Percentiles rank a stretch among this genome's conserved stretches.
These are phyloP conservation scores for Xanthorhoe designata DNA, from an alignment of 2,888 invertebrate genomes.

Conservation along the genomic window DNA sequence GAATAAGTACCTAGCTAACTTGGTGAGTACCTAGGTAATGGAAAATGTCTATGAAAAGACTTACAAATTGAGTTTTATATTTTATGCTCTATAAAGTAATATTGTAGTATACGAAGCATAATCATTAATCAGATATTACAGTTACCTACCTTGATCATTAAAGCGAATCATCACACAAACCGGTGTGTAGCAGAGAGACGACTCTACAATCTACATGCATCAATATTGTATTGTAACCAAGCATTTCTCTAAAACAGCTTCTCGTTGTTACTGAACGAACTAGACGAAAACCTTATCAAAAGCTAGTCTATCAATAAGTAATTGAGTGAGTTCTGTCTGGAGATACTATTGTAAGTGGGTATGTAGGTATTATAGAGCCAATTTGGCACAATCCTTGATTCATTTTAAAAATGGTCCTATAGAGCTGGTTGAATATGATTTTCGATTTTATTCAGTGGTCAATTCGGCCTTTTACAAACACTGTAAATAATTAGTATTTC, in stretches of 20 bases:
- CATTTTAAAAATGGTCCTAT: too few species aligned
- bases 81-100: slow-evolving; percentile 1
- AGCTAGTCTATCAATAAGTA: too few species aligned
- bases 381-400: too few species aligned
- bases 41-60: too few species aligned
- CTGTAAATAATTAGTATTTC: background rate
- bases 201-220: background rate
- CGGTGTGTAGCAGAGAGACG: slow-evolving; percentile 14
- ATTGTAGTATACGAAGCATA: background rate
- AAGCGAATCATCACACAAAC: slow-evolving; percentile 22
- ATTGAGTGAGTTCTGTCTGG: background rate
- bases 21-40: too few species aligned
- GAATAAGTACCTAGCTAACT: too few species aligned
- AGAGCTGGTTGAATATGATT: too few species aligned
- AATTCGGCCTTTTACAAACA: background rate
- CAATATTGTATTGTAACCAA: background rate
- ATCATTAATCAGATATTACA: slow-evolving; percentile 10
- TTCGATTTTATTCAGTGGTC: too few species aligned
- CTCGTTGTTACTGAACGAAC: too few species aligned
- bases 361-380: background rate
- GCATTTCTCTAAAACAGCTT: background rate
- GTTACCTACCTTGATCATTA: slow-evolving; percentile 10
- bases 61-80: background rate
- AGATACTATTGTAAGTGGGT: background rate
- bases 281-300: too few species aligned